phyloP scores from a whole-genome alignment of 2,797 vertebrate species.

The Oophaga sylvatica region DNA sequence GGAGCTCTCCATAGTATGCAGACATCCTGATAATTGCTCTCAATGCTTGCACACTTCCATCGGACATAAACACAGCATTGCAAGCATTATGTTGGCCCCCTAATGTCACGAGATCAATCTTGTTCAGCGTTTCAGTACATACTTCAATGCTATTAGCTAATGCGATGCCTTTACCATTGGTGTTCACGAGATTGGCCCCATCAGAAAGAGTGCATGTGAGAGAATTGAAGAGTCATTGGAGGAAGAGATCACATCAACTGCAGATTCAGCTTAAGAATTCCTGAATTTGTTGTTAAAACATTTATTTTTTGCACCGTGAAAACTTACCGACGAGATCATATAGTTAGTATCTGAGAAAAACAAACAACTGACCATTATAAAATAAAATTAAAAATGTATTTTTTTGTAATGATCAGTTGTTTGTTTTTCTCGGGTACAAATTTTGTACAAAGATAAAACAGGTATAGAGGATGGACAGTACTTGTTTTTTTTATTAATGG shows the following conservation, averaged over 20 bases:
- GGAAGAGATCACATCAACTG: background rate
- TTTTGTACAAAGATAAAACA: background rate
- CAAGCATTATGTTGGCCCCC: background rate
- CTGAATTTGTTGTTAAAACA: background rate
- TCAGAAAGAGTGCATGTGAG: background rate
- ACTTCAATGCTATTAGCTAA: background rate
- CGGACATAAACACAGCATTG: background rate
- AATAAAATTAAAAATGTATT: too few relatives aligned
- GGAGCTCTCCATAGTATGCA: background rate
- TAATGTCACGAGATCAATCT: background rate
- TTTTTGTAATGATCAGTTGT: background rate
- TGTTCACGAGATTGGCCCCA: background rate
- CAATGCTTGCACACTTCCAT: background rate
- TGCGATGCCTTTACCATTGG: background rate
- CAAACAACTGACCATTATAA: background rate
- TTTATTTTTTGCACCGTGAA: background rate
- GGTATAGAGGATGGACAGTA: too few relatives aligned
- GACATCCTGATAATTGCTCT: constrained; percentile 1
- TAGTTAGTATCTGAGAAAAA: background rate
- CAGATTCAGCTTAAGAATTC: background rate
- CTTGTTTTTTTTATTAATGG: too few relatives aligned
- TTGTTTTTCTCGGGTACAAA: background rate
- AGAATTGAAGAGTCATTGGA: background rate
- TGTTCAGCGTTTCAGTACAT: background rate
- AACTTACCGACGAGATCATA: background rate